phyloP scores from a whole-genome alignment of 2,888 invertebrate species.

The Acanthoscelides obtectus region DNA sequence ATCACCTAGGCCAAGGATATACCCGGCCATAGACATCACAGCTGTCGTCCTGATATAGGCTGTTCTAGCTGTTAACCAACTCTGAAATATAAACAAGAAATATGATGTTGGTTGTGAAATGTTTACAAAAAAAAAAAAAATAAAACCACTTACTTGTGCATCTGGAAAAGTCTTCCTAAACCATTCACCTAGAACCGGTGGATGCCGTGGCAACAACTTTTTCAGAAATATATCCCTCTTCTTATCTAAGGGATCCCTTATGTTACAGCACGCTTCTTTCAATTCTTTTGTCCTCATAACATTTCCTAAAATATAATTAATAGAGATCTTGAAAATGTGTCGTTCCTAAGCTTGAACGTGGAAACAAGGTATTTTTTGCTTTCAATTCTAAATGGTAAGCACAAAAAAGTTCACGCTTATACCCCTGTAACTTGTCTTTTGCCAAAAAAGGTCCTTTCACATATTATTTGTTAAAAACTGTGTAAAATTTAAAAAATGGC shows the following conservation, averaged over 20 bases:
- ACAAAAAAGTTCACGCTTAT: no score
- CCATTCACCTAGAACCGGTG: constrained; percentile 91
- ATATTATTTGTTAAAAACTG: no score
- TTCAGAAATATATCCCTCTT: constrained; percentile 62
- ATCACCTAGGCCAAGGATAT: constrained; percentile 87
- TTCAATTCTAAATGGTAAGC: no score
- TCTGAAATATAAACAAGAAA: constrained; percentile 27
- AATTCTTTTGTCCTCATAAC: constrained; percentile 58
- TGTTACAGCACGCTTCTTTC: constrained; percentile 57
- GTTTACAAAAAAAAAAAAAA: background rate
- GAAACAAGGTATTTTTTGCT: no score
- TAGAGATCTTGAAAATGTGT: no score
- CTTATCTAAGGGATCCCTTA: constrained; percentile 59
- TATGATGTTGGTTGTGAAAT: background rate
- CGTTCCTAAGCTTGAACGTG: no score
- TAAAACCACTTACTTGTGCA: constrained; percentile 51
- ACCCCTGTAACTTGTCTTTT: no score
- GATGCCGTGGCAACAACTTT: constrained; percentile 65
- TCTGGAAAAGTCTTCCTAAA: constrained; percentile 84
- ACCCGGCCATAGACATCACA: constrained; percentile 97
- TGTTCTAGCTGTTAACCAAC: constrained; percentile 84
- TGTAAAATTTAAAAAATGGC: no score
- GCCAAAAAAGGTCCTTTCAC: no score
- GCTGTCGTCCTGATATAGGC: constrained; percentile 90
- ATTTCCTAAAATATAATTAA: constrained; percentile 45